Percentiles rank a stretch among this genome's conserved stretches.
phyloP scores from a whole-genome alignment of 2,888 invertebrate species.

The Acanthosepion esculentum region DNA sequence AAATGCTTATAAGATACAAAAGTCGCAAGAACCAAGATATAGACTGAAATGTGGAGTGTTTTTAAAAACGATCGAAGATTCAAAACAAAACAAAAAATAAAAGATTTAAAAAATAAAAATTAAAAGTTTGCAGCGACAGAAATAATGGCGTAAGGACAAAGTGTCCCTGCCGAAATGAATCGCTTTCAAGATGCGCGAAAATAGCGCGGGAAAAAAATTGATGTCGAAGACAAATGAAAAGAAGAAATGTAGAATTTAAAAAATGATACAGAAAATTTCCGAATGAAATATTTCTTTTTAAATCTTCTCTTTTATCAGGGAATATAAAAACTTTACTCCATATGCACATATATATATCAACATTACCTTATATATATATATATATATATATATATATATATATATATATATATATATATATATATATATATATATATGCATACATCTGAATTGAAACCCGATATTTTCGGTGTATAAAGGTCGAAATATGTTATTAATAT shows the following conservation, averaged over 20 bases:
- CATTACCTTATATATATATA: neutral
- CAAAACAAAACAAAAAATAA: neutral
- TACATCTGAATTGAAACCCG: neutral
- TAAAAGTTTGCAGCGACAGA: neutral
- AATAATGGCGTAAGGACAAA: constrained; percentile 2
- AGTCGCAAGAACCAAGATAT: neutral
- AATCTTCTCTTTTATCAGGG: neutral
- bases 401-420: neutral
- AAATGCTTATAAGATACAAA: neutral
- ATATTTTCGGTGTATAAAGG: no score
- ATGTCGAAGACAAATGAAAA: neutral
- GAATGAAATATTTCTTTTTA: neutral
- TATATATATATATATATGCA: constrained; percentile 8
- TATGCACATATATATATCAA: neutral
- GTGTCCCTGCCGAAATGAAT: neutral
- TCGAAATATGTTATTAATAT: no score
- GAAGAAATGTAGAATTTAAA: neutral
- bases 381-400: neutral
- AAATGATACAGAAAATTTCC: neutral
- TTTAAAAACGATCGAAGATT: neutral
- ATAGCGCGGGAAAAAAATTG: neutral
- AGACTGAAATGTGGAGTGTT: neutral
- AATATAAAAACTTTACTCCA: neutral
- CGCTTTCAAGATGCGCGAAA: neutral
- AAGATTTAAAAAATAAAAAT: neutral